Percentiles rank a stretch among this genome's conserved stretches.
These are phyloP conservation scores for Stichodactyla helianthus DNA, from an alignment of 64 coral and sea anemone species.

Conservation along the genomic window DNA sequence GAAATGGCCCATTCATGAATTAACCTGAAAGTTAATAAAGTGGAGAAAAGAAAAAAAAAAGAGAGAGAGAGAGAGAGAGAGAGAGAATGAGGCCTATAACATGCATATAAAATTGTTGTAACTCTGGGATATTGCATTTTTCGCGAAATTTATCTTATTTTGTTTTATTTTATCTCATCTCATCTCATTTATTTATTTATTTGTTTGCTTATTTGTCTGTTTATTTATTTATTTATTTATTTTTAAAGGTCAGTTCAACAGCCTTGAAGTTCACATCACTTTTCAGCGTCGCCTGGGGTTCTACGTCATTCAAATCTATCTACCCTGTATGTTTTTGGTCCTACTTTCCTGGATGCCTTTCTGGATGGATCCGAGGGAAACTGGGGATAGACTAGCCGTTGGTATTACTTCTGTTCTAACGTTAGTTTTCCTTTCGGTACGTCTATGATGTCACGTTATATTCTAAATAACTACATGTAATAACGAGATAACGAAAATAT, in stretches of 20 bases:
- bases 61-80: too few species aligned
- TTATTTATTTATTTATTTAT: background rate
- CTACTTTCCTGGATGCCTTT: slow-evolving; percentile 47
- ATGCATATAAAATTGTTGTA: too few species aligned
- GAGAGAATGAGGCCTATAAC: too few species aligned
- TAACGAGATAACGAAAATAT: too few species aligned
- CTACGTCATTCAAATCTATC: slow-evolving; percentile 52
- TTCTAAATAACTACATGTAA: too few species aligned
- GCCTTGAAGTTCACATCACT: background rate
- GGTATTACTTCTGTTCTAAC: slow-evolving; percentile 51
- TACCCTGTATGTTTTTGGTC: slow-evolving; percentile 32
- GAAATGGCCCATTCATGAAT: too few species aligned
- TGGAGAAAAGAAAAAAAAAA: background rate
- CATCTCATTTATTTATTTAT: background rate
- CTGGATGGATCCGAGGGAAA: slow-evolving; percentile 37
- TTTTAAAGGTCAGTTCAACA: slow-evolving; percentile 28
- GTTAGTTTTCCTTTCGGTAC: slow-evolving; percentile 41
- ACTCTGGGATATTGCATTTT: background rate
- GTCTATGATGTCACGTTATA: background rate
- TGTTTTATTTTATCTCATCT: too few species aligned
- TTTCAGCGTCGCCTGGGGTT: slow-evolving; percentile 42
- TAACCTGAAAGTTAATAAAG: too few species aligned
- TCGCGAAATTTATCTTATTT: too few species aligned
- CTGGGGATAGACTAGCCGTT: slow-evolving; percentile 34
- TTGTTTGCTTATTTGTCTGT: background rate